phyloP scores from a whole-genome alignment of 2,113 vertebrate genomes.

The Chaetorhynchus papuensis region DNA sequence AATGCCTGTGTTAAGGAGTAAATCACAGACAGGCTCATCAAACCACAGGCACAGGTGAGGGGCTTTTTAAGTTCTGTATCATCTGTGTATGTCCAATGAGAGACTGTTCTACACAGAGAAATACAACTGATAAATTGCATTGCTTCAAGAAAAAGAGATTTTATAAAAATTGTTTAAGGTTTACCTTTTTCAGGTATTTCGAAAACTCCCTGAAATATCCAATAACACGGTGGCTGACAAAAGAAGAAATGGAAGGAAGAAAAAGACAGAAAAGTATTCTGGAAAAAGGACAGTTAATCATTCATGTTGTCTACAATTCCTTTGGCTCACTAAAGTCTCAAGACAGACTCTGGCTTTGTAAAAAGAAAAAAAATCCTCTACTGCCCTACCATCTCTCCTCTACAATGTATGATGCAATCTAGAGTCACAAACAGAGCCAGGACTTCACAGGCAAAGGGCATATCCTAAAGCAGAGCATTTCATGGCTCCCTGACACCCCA shows the following conservation, averaged over 20 bases:
- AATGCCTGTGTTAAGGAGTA: background rate
- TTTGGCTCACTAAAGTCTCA: background rate
- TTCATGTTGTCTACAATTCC: background rate
- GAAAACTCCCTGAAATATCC: background rate
- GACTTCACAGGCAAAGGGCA: background rate
- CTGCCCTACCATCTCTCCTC: background rate
- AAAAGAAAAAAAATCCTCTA: background rate
- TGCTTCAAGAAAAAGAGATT: background rate
- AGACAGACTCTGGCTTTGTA: background rate
- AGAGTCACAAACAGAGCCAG: background rate
- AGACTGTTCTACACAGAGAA: background rate
- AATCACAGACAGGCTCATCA: background rate
- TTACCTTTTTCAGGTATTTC: background rate
- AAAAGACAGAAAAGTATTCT: background rate
- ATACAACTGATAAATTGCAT: background rate
- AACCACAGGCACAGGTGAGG: background rate
- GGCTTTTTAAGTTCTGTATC: background rate
- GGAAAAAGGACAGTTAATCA: background rate
- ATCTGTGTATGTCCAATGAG: background rate
- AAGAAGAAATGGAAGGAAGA: background rate
- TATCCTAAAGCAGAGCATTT: background rate
- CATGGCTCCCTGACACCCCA: background rate
- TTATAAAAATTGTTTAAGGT: background rate
- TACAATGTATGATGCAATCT: background rate
- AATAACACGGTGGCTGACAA: background rate